Evolutionary conservation across 2,797 vertebrate species (phyloP).

Genomic region (Falco berigora): DNA sequence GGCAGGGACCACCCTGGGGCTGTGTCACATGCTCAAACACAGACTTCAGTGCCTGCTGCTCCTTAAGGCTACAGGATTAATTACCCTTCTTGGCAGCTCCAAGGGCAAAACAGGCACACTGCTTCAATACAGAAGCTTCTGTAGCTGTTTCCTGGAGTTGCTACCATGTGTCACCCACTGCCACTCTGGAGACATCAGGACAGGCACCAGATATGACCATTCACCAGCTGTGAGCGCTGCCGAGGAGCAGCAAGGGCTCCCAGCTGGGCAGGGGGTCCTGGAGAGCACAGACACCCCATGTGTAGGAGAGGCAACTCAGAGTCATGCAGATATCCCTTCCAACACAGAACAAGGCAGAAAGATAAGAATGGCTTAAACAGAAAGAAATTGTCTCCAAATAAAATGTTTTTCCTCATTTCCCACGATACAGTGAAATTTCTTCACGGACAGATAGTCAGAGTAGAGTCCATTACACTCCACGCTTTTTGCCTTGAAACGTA

Average conservation of each 20-base stretch:
- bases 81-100: neutral
- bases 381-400: neutral
- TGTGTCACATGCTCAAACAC: neutral
- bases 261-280: neutral
- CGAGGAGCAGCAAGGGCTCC: neutral
- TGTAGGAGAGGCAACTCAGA: neutral
- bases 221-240: neutral
- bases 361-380: neutral
- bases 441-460: conserved; percentile 29
- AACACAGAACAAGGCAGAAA: neutral
- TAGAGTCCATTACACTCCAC: conserved; percentile 23
- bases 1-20: neutral
- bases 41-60: no score
- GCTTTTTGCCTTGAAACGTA: conserved; percentile 60
- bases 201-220: rapidly evolving
- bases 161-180: rapidly evolving
- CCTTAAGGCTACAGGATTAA: neutral
- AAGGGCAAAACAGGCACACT: rapidly evolving
- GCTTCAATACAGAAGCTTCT: neutral
- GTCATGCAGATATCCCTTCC: neutral
- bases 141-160: neutral
- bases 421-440: neutral
- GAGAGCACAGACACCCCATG: neutral
- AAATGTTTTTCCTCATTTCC: conserved; percentile 17
- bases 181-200: neutral